Percentiles rank a stretch among this genome's conserved stretches.
phyloP scores from a whole-genome alignment of 2,113 vertebrate species.

The Psettodes erumei region DNA sequence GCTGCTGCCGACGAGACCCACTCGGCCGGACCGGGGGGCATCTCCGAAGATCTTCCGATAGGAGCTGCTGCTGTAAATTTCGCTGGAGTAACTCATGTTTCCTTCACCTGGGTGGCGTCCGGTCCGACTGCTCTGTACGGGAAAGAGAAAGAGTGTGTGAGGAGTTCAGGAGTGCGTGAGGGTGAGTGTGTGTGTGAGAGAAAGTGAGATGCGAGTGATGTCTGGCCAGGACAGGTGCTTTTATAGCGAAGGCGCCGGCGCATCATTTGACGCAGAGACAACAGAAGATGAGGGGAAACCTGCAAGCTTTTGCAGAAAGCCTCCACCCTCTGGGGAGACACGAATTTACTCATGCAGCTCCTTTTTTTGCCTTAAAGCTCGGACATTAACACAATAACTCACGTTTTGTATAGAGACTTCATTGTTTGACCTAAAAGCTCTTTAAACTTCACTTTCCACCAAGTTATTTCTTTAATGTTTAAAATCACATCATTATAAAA shows the following conservation, averaged over 20 bases:
- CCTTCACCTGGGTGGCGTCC: slow-evolving; percentile 7
- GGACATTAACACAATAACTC: slow-evolving; percentile 23
- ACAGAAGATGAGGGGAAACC: slow-evolving; percentile 72
- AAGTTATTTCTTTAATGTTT: neutral
- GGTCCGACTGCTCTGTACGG: slow-evolving; percentile 41
- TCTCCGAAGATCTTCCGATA: slow-evolving; percentile 85
- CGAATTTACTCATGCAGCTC: slow-evolving; percentile 69
- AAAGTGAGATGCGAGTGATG: slow-evolving; percentile 78
- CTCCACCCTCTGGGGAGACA: slow-evolving; percentile 64
- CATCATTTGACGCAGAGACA: slow-evolving; percentile 83
- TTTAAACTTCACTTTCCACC: neutral
- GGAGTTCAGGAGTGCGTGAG: slow-evolving; percentile 61
- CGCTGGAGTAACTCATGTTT: slow-evolving; percentile 83
- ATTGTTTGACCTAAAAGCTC: neutral
- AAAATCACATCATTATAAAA: neutral
- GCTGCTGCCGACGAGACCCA: slow-evolving; percentile 68
- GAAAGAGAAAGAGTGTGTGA: slow-evolving; percentile 41
- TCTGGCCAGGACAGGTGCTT: slow-evolving; percentile 70
- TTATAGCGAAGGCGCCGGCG: slow-evolving; percentile 74
- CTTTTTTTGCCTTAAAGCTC: slow-evolving; percentile 25
- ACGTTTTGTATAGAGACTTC: neutral
- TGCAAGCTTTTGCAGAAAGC: slow-evolving; percentile 78
- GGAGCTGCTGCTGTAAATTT: slow-evolving; percentile 82
- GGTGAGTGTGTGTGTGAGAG: slow-evolving; percentile 51
- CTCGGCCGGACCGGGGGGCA: slow-evolving; percentile 75